phyloP scores from a whole-genome alignment of 2,797 vertebrate species.

The Meriones psammophilus region DNA sequence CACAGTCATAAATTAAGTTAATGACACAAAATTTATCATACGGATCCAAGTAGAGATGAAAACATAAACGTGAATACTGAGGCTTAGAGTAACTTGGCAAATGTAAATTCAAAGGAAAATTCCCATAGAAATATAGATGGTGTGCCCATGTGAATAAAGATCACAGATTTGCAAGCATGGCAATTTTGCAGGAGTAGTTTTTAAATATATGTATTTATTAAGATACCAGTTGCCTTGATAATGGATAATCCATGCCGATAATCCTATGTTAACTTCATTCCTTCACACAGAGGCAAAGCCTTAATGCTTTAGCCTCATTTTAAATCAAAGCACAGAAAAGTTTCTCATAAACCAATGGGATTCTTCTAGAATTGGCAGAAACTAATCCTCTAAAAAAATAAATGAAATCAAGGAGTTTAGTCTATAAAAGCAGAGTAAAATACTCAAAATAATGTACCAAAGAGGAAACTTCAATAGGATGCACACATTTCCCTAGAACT shows the following conservation, averaged over 20 bases:
- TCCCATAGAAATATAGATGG: not conserved
- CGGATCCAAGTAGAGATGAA: not conserved
- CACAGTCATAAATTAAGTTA: not conserved
- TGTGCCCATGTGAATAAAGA: not conserved
- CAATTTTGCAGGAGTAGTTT: not conserved
- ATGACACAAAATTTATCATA: not conserved
- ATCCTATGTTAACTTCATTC: not conserved
- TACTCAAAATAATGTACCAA: not conserved
- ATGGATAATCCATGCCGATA: not conserved
- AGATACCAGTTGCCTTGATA: not conserved
- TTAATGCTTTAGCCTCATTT: not conserved
- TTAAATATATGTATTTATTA: not conserved
- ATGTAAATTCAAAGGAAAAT: not conserved
- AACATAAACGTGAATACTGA: not conserved
- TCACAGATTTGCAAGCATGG: not conserved
- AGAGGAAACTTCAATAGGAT: not conserved
- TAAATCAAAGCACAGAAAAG: constrained; percentile 12
- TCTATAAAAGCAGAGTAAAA: constrained; percentile 11
- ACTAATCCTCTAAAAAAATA: constrained; percentile 6
- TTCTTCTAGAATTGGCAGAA: constrained; percentile 20
- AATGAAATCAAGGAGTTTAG: not conserved
- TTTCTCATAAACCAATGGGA: not conserved
- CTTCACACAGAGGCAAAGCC: not conserved
- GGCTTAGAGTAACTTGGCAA: not conserved
- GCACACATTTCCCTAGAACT: not conserved